These are phyloP conservation scores for Meteorus colon DNA, from an alignment of 2,888 invertebrate species.

Conservation along the genomic window DNA sequence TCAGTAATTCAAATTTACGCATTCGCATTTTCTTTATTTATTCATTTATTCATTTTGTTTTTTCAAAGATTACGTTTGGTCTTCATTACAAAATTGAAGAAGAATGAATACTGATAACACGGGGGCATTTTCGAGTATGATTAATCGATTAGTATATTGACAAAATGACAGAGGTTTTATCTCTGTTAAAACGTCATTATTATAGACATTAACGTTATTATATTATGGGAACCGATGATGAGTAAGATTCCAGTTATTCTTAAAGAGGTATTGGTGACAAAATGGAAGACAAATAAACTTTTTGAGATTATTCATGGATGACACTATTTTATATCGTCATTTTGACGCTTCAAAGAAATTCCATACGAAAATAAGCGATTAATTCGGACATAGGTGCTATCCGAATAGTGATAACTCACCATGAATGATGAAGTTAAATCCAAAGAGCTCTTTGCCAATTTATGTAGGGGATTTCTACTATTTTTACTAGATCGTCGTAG, in stretches of 20 bases:
- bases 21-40: no score
- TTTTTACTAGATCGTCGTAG: slow-evolving; percentile 78
- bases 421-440: slow-evolving; percentile 77
- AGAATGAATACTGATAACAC: neutral
- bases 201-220: slow-evolving; percentile 24
- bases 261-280: neutral
- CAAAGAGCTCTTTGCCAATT: slow-evolving; percentile 76
- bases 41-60: no score
- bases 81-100: neutral
- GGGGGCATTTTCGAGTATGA: neutral
- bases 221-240: slow-evolving; percentile 28
- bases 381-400: no score
- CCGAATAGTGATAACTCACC: slow-evolving; percentile 73
- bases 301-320: neutral
- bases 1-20: neutral
- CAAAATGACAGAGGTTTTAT: neutral
- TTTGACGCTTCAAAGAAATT: no score
- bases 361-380: no score
- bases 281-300: neutral
- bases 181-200: slow-evolving; percentile 23
- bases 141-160: neutral
- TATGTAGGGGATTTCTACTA: slow-evolving; percentile 61
- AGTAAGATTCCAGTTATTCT: neutral
- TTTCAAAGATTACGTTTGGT: no score
- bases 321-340: no score